Percentiles rank a stretch among this genome's conserved stretches.
Evolutionary conservation across 1,140 invertebrate species (phyloP).

Genomic region (Micrasema minimum): DNA sequence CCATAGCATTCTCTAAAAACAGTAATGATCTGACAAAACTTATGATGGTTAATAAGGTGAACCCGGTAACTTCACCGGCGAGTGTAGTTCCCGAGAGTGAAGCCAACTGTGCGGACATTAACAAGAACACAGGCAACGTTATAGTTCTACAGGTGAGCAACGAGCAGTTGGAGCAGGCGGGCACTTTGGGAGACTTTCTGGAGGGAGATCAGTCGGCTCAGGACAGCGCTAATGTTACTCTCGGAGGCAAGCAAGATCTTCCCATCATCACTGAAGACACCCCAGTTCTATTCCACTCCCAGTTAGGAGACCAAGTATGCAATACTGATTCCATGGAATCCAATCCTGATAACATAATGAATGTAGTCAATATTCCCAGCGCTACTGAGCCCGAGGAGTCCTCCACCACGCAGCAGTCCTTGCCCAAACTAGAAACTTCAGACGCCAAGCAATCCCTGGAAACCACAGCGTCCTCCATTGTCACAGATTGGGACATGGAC

Average conservation of each 20-base stretch:
- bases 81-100: constrained; percentile 41
- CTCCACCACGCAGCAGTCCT: constrained; percentile 15
- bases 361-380: constrained; percentile 54
- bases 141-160: constrained; percentile 65
- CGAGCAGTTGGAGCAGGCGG: constrained; percentile 60
- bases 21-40: constrained; percentile 64
- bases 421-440: not conserved
- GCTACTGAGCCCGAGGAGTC: constrained; percentile 38
- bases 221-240: constrained; percentile 53
- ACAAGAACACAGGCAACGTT: constrained; percentile 59
- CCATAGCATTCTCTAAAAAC: constrained; percentile 62
- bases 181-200: constrained; percentile 63
- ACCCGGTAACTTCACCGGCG: constrained; percentile 51
- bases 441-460: constrained; percentile 12
- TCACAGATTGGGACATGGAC: constrained; percentile 71
- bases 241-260: constrained; percentile 53
- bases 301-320: constrained; percentile 60
- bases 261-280: constrained; percentile 67
- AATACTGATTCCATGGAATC: constrained; percentile 64
- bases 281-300: constrained; percentile 65
- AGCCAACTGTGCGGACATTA: constrained; percentile 53
- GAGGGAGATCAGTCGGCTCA: constrained; percentile 57
- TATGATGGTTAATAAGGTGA: constrained; percentile 65
- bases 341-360: constrained; percentile 59
- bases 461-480: constrained; percentile 58